A percentile compares a stretch with the other conserved stretches of the same genome.
Conservation (phyloP, 2,888 invertebrate species). For the Watsonalla cultraria region DNA sequence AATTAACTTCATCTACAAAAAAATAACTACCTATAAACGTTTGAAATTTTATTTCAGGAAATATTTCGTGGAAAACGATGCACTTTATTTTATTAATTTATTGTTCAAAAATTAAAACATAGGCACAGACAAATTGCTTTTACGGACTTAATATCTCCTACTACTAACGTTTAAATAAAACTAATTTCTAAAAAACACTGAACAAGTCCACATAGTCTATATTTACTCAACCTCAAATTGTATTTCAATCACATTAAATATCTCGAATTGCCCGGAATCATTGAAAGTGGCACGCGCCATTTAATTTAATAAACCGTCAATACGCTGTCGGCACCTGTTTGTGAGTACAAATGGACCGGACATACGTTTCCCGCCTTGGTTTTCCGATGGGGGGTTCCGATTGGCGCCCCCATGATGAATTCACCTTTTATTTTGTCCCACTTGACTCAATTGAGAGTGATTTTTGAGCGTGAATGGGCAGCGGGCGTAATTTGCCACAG, state of each 20-base stretch:
- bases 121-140: too few relatives aligned
- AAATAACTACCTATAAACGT: too few relatives aligned
- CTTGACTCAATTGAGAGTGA: conserved; percentile 75
- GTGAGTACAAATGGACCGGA: conserved; percentile 73
- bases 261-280: conserved; percentile 27
- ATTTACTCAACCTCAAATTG: too few relatives aligned
- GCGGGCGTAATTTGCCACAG: conserved; percentile 71
- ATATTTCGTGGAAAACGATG: too few relatives aligned
- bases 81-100: too few relatives aligned
- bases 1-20: too few relatives aligned
- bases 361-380: conserved; percentile 71
- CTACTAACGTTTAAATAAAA: too few relatives aligned
- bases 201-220: too few relatives aligned
- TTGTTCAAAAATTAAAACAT: too few relatives aligned
- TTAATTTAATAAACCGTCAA: conserved; percentile 72
- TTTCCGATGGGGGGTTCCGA: conserved; percentile 56
- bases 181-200: too few relatives aligned
- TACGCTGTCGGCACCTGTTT: conserved; percentile 69
- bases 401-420: conserved; percentile 70
- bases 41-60: too few relatives aligned
- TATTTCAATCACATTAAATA: not conserved
- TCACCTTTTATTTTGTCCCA: conserved; percentile 75
- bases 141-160: too few relatives aligned
- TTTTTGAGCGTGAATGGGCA: conserved; percentile 76
- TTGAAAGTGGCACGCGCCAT: conserved; percentile 50